A percentile compares a stretch with the other conserved stretches of the same genome.
phyloP scores from a whole-genome alignment of 1,140 invertebrate species.

The Hycleus phaleratus region DNA sequence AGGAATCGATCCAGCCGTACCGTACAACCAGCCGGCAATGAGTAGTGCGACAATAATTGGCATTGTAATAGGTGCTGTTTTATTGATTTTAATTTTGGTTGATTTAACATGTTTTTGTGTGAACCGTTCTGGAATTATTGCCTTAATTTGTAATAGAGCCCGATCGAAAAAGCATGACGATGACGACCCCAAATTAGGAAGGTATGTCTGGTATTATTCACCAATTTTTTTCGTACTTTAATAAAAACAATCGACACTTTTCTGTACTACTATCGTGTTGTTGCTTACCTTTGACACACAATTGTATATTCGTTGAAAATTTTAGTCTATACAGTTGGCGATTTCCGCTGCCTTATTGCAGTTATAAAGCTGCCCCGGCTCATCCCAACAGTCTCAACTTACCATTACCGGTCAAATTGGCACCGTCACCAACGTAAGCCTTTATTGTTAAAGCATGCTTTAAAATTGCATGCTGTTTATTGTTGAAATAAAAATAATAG shows the following conservation, averaged over 20 bases:
- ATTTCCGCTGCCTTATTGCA: slow-evolving; percentile 87
- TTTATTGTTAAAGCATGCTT: too few relatives aligned
- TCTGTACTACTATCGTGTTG: not conserved
- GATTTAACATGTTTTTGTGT: slow-evolving; percentile 70
- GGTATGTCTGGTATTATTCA: slow-evolving; percentile 46
- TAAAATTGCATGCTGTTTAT: slow-evolving; percentile 1
- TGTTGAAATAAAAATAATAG: not conserved
- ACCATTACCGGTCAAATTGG: slow-evolving; percentile 64
- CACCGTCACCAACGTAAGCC: slow-evolving; percentile 56
- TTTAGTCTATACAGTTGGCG: slow-evolving; percentile 88
- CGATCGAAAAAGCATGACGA: slow-evolving; percentile 60
- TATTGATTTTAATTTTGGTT: slow-evolving; percentile 67
- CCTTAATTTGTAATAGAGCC: slow-evolving; percentile 57
- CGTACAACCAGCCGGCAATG: slow-evolving; percentile 48
- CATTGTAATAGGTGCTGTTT: slow-evolving; percentile 63
- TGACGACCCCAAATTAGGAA: slow-evolving; percentile 72
- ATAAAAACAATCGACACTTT: not conserved
- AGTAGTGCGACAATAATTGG: slow-evolving; percentile 70
- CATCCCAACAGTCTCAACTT: slow-evolving; percentile 67
- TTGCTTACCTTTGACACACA: slow-evolving; percentile 12
- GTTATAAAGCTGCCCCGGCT: slow-evolving; percentile 67
- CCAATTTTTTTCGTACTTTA: not conserved
- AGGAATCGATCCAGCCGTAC: slow-evolving; percentile 52
- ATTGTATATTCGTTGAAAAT: slow-evolving; percentile 37
- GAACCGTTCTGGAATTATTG: slow-evolving; percentile 60